Evolutionary conservation across 1,140 invertebrate species (phyloP), one percentile per base, ranked within the genome.

Genomic region (Scaptomyza pallida): DNA sequence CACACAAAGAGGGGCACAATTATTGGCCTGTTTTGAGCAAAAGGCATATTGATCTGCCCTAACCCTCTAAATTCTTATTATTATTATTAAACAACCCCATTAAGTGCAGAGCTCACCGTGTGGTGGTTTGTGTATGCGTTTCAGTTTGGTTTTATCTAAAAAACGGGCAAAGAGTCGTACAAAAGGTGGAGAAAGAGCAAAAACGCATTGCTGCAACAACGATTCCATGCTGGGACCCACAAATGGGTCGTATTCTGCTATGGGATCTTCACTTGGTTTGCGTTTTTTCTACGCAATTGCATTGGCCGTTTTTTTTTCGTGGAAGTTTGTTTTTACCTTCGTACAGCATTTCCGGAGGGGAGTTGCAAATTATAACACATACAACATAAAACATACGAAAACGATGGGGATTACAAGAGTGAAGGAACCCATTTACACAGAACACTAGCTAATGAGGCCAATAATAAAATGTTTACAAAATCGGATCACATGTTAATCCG

Each of bases 21-120:
- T 86, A 85, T 85, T 85, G 81, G 81, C 74, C 74, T 71, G 72
- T 59, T 80, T 30, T 57, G 45, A 13, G 52, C 60, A 76, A 72
- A 44, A 52, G 75, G 50, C 75, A 67, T 85, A 85, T 85, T 88
- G 81, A 85, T 85, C 81, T 86, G 64, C 73, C 74, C 80, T 51
- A 70, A 77, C 62, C 72, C 75, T 50, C 21, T 63, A 43, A 50
- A 51, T 48, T 76, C 72, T 70, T 69, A 78, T 65, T 61, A 45
- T 55, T 75, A 75, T 77, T 85, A 85, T 86, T 88, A 81, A 85
- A 88, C 81, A 85, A 85, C 81, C 81, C 81, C 71, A 86, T 85
- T 86, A 86, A 72, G 61, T 61, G 77, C 61, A 56, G 52, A 35
- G 35, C 35, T 44, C 55, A 44, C 40, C 51, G 40, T 43, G 48